Base-by-base conservation (phyloP, 2,797 vertebrate species). In the Sebastes diaconus region DNA sequence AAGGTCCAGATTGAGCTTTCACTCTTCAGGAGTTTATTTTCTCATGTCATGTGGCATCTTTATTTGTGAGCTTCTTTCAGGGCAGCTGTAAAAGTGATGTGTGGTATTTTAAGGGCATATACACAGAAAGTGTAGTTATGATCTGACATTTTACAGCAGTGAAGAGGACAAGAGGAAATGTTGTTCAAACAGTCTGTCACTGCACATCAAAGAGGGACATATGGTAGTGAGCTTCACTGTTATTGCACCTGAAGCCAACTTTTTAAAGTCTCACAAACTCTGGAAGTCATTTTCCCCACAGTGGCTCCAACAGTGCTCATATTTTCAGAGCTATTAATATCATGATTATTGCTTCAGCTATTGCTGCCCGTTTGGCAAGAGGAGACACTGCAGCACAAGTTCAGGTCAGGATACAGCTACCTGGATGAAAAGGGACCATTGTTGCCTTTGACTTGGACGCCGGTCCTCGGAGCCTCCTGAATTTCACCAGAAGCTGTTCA, bases 281-380 rank as follows among this genome's bases (percentile, higher is more conserved):
- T 93, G 92, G 90, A 90, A 94, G 89, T 86, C 66, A 86, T 94
- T 91, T 91, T 90, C 84, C 84, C 80, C 66, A 79, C 84, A 88
- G 67, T 60, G 68, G 77, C 70, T 91, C 90, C 84, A 71, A 72
- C 88, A 63, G 83, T 55, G 80, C 77, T 89, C 80, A 80, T 88
- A 92, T 90, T 94, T 94, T 91, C 74, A 88, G 73, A 72, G 85
- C 90, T 90, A 89, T 92, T 91, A 92, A 94, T 95, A 93, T 87
- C 85, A 81, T 67, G 75, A 87, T 88, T 92, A 92, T 90, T 88
- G 82, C 81, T 79, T 71, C 50, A 67, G 88, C 73, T 87, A 88
- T 84, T 90, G 79, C 84, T 73, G 60, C 88, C 24, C 60, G 57
- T 74, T 52, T 88, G 86, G 84, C 81, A 83, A 46, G 50, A 71